Base-by-base conservation (phyloP, 2,888 invertebrate species). In the Nysson spinosus region DNA sequence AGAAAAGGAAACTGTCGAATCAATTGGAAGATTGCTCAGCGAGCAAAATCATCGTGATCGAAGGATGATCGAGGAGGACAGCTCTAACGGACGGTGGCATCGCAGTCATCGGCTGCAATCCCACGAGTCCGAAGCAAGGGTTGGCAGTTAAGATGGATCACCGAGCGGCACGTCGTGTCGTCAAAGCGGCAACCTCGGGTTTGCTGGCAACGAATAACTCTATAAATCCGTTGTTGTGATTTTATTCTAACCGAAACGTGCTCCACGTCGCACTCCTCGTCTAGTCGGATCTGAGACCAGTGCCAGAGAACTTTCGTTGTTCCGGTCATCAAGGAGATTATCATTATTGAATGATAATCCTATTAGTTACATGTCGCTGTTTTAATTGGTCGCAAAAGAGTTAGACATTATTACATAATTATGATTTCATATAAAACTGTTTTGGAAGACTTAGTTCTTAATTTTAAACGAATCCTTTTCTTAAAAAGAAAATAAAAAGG, bases 71-170 rank as follows among this genome's bases (percentile, higher is more conserved):
- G 79, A 79, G 66, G 64, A 73, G 71, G 79, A 80, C 77, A 77
- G 81, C 58, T 72, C 72, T 73, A 78, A 81, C 77, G 73, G 78
- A 72, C 71, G 58, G 75, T 77, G 80, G 74, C 78, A 75, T 79
- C 71, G 75, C 65, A 64, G 71, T 73, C 73, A 72, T 75, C 73
- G 75, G 57, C 63, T 72, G 65, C 73, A 65, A 58, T 71, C 67
- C 71, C 58, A 63, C 70, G 61, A 55, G 46, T 52, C 43, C 19
- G 56, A 58, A 30, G 65, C 46, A 73, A 64, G 69, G 58, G 66
- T 69, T 82, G 82, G 79, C 81, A 82, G 80, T 66, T 78, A 82
- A 82, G 84, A 83, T 83, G 80, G 83, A 83, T 83, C 81, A 82
- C 83, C 78, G 49, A 11, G 77, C 76, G 74, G 75, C 69, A 58